Conservation (phyloP, 1,140 invertebrate genomes). For the Hyphantria cunea region DNA sequence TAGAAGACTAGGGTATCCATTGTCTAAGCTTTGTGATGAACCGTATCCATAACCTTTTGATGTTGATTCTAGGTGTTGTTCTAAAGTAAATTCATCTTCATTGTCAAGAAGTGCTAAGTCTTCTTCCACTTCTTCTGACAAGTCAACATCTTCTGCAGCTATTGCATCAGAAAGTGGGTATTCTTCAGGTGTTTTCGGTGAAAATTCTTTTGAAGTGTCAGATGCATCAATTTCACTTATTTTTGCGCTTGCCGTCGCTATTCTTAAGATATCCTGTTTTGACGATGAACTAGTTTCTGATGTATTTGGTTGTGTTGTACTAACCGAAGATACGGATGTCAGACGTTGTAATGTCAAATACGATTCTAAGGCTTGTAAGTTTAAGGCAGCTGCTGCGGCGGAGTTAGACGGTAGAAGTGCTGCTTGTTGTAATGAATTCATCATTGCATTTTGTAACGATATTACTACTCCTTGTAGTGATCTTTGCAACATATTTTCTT, state of each 20-base stretch:
- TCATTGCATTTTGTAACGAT: conserved; percentile 89
- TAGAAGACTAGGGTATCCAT: conserved; percentile 83
- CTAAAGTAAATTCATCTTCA: conserved; percentile 82
- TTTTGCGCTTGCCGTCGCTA: conserved; percentile 82
- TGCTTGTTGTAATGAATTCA: conserved; percentile 88
- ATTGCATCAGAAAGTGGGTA: conserved; percentile 73
- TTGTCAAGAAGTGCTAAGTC: conserved; percentile 83
- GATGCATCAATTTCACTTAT: conserved; percentile 83
- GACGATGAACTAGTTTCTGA: conserved; percentile 59
- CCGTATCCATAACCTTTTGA: conserved; percentile 72
- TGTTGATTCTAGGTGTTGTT: conserved; percentile 77
- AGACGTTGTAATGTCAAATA: conserved; percentile 91
- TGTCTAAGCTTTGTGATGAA: conserved; percentile 81
- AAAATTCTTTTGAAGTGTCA: conserved; percentile 65
- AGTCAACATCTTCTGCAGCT: conserved; percentile 83
- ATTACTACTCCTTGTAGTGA: conserved; percentile 88
- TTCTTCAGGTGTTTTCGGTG: conserved; percentile 77
- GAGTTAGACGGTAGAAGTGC: conserved; percentile 89
- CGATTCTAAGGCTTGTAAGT: conserved; percentile 91
- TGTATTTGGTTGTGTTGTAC: conserved; percentile 57
- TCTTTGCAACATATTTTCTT: conserved; percentile 84
- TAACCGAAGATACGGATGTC: conserved; percentile 79
- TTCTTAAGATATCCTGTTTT: conserved; percentile 82
- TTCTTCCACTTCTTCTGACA: conserved; percentile 84
- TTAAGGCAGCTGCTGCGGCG: conserved; percentile 89